phyloP scores from a whole-genome alignment of 2,888 invertebrate genomes.

The Frankliniella fusca region DNA sequence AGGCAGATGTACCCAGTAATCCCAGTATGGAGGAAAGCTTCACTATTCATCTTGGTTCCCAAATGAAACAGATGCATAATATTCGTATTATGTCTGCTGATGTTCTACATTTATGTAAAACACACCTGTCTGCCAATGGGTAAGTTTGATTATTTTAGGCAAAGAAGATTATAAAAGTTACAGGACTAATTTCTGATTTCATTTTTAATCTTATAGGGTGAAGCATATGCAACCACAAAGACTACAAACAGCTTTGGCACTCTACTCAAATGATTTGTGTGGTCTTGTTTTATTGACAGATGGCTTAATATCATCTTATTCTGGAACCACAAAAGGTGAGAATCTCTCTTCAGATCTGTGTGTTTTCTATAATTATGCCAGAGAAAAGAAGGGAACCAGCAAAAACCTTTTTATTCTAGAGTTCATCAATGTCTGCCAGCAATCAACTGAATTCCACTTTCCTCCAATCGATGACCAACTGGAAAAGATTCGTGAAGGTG shows the following conservation, averaged over 20 bases:
- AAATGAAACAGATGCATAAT: conserved; percentile 98
- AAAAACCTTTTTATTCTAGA: conserved; percentile 48
- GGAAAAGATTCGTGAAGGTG: conserved; percentile 59
- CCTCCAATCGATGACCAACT: conserved; percentile 79
- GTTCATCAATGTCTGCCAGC: conserved; percentile 65
- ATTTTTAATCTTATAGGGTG: not conserved
- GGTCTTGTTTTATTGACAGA: conserved; percentile 82
- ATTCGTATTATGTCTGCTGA: conserved; percentile 84
- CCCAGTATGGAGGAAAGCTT: conserved; percentile 83
- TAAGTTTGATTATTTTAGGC: not conserved
- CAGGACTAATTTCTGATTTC: not conserved
- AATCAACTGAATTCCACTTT: conserved; percentile 94
- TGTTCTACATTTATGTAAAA: conserved; percentile 71
- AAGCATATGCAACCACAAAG: conserved; percentile 68
- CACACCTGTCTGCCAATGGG: not conserved
- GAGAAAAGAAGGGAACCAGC: not conserved
- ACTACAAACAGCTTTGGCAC: conserved; percentile 85
- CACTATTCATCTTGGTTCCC: conserved; percentile 95
- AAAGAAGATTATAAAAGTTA: conserved; percentile 15
- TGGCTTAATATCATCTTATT: conserved; percentile 55
- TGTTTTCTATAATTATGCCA: not conserved
- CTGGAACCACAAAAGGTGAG: conserved; percentile 59
- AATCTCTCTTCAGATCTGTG: not conserved
- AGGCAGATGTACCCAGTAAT: conserved; percentile 41
- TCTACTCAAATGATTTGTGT: conserved; percentile 88